These are phyloP conservation scores for Lepus timidus DNA, from an alignment of 2,113 vertebrate species.

Conservation along the genomic window DNA sequence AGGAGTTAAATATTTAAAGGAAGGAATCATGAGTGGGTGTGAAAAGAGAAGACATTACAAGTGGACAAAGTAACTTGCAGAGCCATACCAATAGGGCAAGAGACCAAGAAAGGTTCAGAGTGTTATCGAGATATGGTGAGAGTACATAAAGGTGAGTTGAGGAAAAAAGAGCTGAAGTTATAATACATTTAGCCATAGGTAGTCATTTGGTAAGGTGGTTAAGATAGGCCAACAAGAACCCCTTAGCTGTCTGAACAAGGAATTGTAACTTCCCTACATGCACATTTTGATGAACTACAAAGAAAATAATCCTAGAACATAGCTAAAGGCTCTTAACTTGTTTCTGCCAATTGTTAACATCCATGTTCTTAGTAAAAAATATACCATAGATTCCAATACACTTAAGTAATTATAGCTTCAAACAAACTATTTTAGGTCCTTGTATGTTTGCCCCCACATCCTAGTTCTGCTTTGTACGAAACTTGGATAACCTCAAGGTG, in stretches of 20 bases:
- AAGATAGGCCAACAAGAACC: not conserved
- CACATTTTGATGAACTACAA: not conserved
- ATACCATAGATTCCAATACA: not conserved
- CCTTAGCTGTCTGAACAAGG: not conserved
- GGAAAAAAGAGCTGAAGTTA: not conserved
- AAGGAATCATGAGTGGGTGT: not conserved
- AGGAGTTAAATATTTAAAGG: constrained; percentile 18
- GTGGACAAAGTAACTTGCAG: not conserved
- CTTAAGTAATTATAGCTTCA: constrained; percentile 1
- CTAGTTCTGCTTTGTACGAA: constrained; percentile 36
- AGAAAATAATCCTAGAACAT: not conserved
- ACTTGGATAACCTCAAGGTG: constrained; percentile 42
- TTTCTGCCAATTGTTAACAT: constrained; percentile 1
- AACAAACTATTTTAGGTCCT: not conserved
- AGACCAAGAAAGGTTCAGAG: not conserved
- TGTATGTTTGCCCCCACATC: not conserved
- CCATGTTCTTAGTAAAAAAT: not conserved
- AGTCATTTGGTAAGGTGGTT: too few species aligned
- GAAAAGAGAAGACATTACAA: not conserved
- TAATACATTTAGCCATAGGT: not conserved
- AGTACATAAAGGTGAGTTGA: not conserved
- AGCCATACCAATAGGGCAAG: not conserved
- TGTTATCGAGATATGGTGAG: not conserved
- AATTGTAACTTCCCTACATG: not conserved
- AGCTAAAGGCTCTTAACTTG: not conserved